Evolutionary conservation across 2,797 vertebrate species (phyloP).

Genomic region (Cirrhinus mrigala): DNA sequence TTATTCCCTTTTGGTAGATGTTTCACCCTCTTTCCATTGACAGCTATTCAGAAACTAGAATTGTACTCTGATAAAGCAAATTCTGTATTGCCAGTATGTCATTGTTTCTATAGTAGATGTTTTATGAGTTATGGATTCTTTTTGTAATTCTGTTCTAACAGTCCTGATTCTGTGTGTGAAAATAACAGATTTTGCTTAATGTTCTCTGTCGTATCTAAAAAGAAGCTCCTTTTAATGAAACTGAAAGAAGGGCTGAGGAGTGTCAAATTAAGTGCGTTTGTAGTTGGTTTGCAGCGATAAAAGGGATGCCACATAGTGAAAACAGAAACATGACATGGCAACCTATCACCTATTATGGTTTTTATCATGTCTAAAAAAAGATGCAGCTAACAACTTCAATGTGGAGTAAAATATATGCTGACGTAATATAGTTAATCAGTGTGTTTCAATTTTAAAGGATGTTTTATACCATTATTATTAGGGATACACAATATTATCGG

Average conservation of each 20-base stretch:
- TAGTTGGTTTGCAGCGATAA: conserved; percentile 9
- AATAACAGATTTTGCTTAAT: neutral
- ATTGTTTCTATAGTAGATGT: neutral
- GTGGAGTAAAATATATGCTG: neutral
- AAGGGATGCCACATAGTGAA: conserved; percentile 32
- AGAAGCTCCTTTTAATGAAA: neutral
- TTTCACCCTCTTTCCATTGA: neutral
- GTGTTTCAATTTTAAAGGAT: neutral
- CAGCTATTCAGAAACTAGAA: neutral
- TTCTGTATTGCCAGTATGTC: neutral
- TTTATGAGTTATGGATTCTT: neutral
- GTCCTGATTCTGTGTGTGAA: neutral
- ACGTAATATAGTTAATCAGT: neutral
- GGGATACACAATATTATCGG: too few species aligned
- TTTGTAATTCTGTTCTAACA: neutral
- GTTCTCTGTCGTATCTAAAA: neutral
- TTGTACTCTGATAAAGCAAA: neutral
- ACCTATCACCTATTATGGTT: neutral
- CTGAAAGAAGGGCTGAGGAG: neutral
- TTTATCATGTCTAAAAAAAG: conserved; percentile 1
- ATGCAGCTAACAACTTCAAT: neutral
- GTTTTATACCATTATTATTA: too few species aligned
- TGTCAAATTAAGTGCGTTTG: conserved; percentile 20
- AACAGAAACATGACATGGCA: conserved; percentile 16
- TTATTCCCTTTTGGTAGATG: neutral